Conservation (phyloP, 92 coral and sea anemone species). For the Meandrina meandrites region DNA sequence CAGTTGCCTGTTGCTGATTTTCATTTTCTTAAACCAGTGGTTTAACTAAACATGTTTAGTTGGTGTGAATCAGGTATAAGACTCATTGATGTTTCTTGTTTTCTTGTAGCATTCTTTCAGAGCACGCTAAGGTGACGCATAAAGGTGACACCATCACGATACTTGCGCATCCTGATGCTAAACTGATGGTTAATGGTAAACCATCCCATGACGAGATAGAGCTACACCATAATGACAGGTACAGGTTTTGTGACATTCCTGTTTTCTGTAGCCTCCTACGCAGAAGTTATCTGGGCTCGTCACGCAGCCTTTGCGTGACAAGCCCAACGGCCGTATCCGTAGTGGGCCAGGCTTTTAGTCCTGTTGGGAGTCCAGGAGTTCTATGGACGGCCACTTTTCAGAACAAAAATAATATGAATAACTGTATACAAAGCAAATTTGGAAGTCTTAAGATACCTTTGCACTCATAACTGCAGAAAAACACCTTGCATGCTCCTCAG, state of each 20-base stretch:
- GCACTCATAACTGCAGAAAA: too few species aligned
- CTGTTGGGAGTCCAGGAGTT: too few species aligned
- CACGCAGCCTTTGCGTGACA: neutral
- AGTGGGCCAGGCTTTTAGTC: too few species aligned
- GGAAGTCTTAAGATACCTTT: too few species aligned
- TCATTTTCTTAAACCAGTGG: too few species aligned
- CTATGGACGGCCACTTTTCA: too few species aligned
- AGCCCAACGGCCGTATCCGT: neutral
- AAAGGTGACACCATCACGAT: slow-evolving; percentile 63
- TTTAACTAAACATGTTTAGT: too few species aligned
- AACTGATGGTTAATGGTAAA: slow-evolving; percentile 84
- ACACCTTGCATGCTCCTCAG: too few species aligned
- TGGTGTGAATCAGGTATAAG: too few species aligned
- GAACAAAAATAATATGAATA: too few species aligned
- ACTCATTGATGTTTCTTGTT: neutral
- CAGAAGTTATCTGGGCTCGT: neutral
- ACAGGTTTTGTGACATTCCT: neutral
- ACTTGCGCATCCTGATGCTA: slow-evolving; percentile 73
- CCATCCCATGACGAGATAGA: slow-evolving; percentile 60
- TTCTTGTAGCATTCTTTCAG: slow-evolving; percentile 62
- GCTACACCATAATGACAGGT: slow-evolving; percentile 93
- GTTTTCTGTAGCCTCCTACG: neutral
- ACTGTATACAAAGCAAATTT: too few species aligned
- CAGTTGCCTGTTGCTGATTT: too few species aligned
- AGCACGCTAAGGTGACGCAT: slow-evolving; percentile 76